Conservation (phyloP, 2,888 invertebrate species). For the Brachynemurus nebulosus region DNA sequence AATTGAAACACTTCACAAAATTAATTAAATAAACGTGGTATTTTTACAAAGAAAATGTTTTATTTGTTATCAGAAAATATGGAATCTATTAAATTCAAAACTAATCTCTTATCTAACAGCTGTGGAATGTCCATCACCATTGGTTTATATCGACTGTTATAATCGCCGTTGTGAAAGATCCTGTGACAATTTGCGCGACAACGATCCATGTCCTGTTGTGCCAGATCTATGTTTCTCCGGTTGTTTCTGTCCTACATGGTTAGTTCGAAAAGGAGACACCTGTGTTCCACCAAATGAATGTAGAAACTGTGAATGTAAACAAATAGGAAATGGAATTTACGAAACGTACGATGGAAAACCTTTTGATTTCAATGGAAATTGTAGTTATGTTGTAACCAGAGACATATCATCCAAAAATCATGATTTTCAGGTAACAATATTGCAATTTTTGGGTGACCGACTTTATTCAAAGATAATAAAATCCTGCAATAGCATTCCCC, state of each 20-base stretch:
- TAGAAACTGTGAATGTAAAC: conserved; percentile 57
- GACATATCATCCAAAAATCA: conserved; percentile 39
- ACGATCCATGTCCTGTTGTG: conserved; percentile 45
- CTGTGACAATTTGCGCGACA: conserved; percentile 47
- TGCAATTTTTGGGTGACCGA: no score
- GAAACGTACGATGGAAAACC: conserved; percentile 69
- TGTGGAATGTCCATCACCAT: conserved; percentile 54
- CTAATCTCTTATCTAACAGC: no score
- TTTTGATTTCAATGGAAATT: conserved; percentile 69
- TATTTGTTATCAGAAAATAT: no score
- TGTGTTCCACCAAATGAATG: conserved; percentile 61
- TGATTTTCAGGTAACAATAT: conserved; percentile 38
- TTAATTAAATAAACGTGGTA: no score
- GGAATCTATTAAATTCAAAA: no score
- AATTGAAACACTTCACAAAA: no score
- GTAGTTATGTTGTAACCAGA: conserved; percentile 66
- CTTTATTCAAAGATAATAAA: no score
- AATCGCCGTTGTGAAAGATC: conserved; percentile 63
- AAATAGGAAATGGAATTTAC: conserved; percentile 67
- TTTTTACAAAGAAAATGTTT: no score
- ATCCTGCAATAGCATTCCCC: no score
- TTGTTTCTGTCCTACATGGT: conserved; percentile 71
- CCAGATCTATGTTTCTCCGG: conserved; percentile 64
- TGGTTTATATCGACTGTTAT: conserved; percentile 74
- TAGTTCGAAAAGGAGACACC: conserved; percentile 47